Evolutionary conservation across 2,888 invertebrate species (phyloP), one percentile per base, ranked within the genome.

Genomic region (Orchesellides sinensis): DNA sequence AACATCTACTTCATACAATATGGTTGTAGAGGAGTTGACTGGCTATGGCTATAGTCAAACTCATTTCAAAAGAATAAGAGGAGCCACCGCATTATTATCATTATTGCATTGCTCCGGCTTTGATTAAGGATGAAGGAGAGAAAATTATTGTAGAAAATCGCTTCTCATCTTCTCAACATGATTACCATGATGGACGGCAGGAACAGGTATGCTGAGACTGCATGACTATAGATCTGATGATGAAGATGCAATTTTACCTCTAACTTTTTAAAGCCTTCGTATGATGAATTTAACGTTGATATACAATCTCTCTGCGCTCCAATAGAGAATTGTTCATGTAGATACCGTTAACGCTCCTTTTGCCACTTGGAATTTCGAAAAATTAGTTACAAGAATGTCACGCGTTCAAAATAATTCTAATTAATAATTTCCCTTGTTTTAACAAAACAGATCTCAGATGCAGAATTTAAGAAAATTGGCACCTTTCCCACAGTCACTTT

Each of bases 381-480:
- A 35, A 10, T 35, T 35, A 35, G 6, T 35, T 35, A 35, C 12
- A 35, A 35, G 12, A 35, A 35, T n/a, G n/a, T n/a, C n/a, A n/a
- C n/a, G n/a, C n/a, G n/a, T n/a, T n/a, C n/a, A n/a, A n/a, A n/a
- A 49, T 14, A 10, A 17, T 49, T 49, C 25, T 6, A 66, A 1
- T 45, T 66, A 29, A 21, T 45, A 23, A 45, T 27, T 49, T 17
- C 40, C 56, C 32, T 45, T 73, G 4, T 59, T 63, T 45, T 54
- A 52, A 54, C 19, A 5, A 14, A 14, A 14, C 75, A 88, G 88
- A 84, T 87, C 65, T 86, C 87, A 23, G 87, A 88, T 72, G 86
- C 88, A 56, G 88, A 88, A 83, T 87, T 87, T 65, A 88, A 88
- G 68, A 84, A 84, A 69, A 88, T 88, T 49, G 88, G 88, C 8